Percentiles rank a stretch among this genome's conserved stretches.
These are phyloP conservation scores for Eufriesea mexicana DNA, from an alignment of 1,140 invertebrate species.

Conservation along the genomic window DNA sequence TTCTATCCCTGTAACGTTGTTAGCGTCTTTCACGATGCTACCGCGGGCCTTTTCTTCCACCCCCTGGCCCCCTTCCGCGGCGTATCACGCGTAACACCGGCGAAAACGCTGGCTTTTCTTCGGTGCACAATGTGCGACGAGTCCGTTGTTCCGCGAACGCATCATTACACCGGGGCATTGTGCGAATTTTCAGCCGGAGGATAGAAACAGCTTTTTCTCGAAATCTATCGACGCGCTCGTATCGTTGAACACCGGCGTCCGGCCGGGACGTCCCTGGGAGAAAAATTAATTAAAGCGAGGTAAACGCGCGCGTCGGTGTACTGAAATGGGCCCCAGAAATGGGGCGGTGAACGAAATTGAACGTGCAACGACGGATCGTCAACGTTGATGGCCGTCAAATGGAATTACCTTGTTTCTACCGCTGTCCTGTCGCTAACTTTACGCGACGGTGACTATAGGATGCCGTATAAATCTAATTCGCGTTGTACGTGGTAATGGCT, in stretches of 20 bases:
- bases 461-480: background rate
- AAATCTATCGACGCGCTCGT: background rate
- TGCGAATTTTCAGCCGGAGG: background rate
- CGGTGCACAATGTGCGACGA: background rate
- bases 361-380: background rate
- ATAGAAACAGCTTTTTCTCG: background rate
- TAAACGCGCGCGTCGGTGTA: background rate
- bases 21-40: slow-evolving; percentile 17
- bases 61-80: background rate
- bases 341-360: background rate
- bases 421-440: background rate
- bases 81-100: background rate
- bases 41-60: background rate
- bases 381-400: background rate
- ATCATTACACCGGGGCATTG: background rate
- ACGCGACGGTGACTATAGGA: background rate
- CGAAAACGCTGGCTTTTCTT: background rate
- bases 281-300: slow-evolving; percentile 3
- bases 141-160: slow-evolving; percentile 10
- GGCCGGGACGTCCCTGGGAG: no score
- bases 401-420: background rate
- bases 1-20: slow-evolving; percentile 23
- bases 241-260: background rate
- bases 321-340: background rate
- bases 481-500: background rate